These are phyloP conservation scores for Linyphia triangularis DNA, from an alignment of 2,888 invertebrate species.

Conservation along the genomic window DNA sequence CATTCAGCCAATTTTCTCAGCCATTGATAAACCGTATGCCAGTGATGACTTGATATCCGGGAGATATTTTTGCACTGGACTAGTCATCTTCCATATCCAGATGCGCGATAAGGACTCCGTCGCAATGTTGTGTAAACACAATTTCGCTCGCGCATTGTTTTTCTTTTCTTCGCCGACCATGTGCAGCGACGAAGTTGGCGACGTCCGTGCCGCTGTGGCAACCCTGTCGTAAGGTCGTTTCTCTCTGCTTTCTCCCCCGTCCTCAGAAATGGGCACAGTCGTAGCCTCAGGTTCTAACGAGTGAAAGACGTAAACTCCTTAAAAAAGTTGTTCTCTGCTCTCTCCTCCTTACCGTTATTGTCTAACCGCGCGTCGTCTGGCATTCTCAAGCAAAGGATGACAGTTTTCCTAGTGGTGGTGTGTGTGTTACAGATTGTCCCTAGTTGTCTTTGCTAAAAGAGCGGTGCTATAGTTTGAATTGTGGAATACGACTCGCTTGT, in stretches of 20 bases:
- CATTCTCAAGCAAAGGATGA: constrained; percentile 41
- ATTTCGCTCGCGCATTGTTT: background rate
- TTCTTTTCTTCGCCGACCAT: constrained; percentile 5
- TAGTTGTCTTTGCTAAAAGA: background rate
- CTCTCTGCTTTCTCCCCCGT: constrained; percentile 72
- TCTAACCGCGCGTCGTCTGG: constrained; percentile 44
- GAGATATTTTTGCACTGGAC: no score
- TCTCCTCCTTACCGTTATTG: constrained; percentile 59
- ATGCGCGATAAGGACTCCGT: background rate
- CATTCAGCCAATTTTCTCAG: background rate
- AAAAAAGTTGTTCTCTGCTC: constrained; percentile 57
- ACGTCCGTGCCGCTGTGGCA: constrained; percentile 18
- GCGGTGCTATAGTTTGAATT: constrained; percentile 18
- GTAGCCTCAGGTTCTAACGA: constrained; percentile 73
- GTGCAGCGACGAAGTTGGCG: constrained; percentile 3
- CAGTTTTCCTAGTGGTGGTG: constrained; percentile 37
- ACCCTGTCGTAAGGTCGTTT: constrained; percentile 72
- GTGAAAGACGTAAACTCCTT: constrained; percentile 62
- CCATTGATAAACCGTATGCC: background rate
- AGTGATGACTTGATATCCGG: no score
- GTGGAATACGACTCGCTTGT: constrained; percentile 43
- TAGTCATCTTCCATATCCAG: background rate
- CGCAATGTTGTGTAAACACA: background rate
- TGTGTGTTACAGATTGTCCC: constrained; percentile 1
- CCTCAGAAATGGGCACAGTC: constrained; percentile 70